Evolutionary conservation across 2,113 vertebrate species (phyloP).

Genomic region (Nannobrachium achirus): DNA sequence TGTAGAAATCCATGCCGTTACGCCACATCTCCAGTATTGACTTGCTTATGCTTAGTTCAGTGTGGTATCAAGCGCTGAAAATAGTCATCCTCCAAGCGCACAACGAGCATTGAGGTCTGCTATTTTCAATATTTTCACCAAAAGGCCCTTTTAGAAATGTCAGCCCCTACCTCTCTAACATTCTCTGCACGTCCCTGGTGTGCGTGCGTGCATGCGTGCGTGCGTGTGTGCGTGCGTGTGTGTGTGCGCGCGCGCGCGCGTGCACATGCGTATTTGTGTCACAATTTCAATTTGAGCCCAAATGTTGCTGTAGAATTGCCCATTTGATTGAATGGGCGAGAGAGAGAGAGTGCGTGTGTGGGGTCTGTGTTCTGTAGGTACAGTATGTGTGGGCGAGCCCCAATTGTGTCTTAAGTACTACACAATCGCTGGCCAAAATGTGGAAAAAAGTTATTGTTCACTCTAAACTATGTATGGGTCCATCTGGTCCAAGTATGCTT

Average conservation of each 20-base stretch:
- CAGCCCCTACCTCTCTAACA: too few relatives aligned
- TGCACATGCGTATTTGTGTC: neutral
- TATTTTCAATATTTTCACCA: too few relatives aligned
- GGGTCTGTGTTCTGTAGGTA: neutral
- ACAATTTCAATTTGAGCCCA: conserved; percentile 20
- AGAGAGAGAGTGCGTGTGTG: conserved; percentile 9
- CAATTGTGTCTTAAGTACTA: conserved; percentile 24
- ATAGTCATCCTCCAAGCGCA: too few relatives aligned
- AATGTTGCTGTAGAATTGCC: neutral
- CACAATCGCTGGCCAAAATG: conserved; percentile 40
- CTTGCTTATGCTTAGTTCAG: too few relatives aligned
- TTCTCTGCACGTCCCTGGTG: too few relatives aligned
- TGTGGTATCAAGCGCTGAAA: too few relatives aligned
- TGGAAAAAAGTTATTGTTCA: conserved; percentile 35
- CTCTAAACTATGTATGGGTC: conserved; percentile 39
- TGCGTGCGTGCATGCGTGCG: too few relatives aligned
- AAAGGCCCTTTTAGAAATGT: too few relatives aligned
- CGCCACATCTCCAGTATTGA: too few relatives aligned
- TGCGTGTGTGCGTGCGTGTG: conserved; percentile 1
- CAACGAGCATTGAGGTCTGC: too few relatives aligned
- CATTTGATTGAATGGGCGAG: conserved; percentile 29
- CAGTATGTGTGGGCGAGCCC: conserved; percentile 2
- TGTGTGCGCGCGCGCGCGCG: neutral
- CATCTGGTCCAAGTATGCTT: conserved; percentile 29
- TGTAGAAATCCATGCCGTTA: too few relatives aligned